phyloP scores from a whole-genome alignment of 2,888 invertebrate species.

The Ametastegia equiseti region DNA sequence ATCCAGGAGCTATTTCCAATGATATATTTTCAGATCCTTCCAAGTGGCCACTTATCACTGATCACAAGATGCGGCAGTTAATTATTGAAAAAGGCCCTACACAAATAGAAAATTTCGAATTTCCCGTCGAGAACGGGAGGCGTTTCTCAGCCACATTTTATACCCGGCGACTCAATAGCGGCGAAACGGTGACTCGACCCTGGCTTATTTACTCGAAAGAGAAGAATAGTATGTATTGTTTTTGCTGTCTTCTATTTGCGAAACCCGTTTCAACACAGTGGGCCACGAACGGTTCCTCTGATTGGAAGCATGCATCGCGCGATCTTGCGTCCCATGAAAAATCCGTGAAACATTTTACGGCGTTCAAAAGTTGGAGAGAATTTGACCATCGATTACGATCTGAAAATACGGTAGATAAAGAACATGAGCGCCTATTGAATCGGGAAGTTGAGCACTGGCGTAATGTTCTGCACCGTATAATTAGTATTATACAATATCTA shows the following conservation, averaged over 20 bases:
- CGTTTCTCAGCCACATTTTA: background rate
- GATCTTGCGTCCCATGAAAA: slow-evolving; percentile 40
- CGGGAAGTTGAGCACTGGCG: slow-evolving; percentile 52
- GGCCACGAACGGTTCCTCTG: slow-evolving; percentile 39
- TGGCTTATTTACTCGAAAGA: slow-evolving; percentile 49
- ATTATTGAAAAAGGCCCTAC: background rate
- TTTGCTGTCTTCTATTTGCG: slow-evolving; percentile 47
- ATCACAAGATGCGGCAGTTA: background rate
- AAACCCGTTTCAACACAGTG: slow-evolving; percentile 25
- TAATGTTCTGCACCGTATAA: slow-evolving; percentile 52
- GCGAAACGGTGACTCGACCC: slow-evolving; percentile 47
- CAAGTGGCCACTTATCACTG: background rate
- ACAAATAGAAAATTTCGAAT: background rate
- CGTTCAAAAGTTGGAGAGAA: slow-evolving; percentile 29
- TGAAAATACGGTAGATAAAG: slow-evolving; percentile 43
- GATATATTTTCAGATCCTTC: background rate
- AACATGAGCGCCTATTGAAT: slow-evolving; percentile 46
- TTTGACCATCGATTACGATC: slow-evolving; percentile 25
- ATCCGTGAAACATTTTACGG: slow-evolving; percentile 42
- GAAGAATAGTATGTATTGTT: slow-evolving; percentile 48
- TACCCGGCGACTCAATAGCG: slow-evolving; percentile 34
- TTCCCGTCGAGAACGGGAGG: background rate
- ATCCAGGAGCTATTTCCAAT: background rate
- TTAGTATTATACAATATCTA: slow-evolving; percentile 53
- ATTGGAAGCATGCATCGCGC: slow-evolving; percentile 40